These are phyloP conservation scores for Prochilodus magdalenae DNA, from an alignment of 2,113 vertebrate species.

Conservation along the genomic window DNA sequence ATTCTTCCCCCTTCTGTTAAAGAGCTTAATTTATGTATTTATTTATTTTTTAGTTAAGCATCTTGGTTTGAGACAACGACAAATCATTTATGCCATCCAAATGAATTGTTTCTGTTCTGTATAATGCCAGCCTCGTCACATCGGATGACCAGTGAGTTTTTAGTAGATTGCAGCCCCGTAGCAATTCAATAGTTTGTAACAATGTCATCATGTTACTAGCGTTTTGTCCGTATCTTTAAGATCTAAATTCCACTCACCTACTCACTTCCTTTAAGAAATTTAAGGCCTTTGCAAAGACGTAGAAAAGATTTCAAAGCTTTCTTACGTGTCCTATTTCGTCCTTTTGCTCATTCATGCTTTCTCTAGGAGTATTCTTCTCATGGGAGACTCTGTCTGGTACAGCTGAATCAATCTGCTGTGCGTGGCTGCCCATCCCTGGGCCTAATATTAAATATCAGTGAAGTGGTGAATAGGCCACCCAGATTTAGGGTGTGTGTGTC, in stretches of 20 bases:
- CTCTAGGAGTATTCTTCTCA: conserved; percentile 33
- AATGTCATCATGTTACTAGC: too few relatives aligned
- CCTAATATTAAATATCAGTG: conserved; percentile 74
- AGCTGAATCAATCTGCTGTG: conserved; percentile 55
- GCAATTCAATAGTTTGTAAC: too few relatives aligned
- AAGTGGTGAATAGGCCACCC: conserved; percentile 67
- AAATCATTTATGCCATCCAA: too few relatives aligned
- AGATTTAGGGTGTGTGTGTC: conserved; percentile 44
- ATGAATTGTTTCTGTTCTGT: not conserved
- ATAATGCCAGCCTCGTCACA: too few relatives aligned
- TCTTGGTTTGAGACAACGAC: too few relatives aligned
- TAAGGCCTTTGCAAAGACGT: not conserved
- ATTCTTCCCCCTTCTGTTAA: not conserved
- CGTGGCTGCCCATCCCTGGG: conserved; percentile 43
- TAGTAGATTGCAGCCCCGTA: too few relatives aligned
- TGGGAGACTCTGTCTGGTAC: conserved; percentile 34
- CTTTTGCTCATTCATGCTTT: not conserved
- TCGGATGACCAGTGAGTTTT: too few relatives aligned
- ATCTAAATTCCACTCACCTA: too few relatives aligned
- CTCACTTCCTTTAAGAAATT: too few relatives aligned
- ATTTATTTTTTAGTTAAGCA: too few relatives aligned
- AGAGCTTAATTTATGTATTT: too few relatives aligned
- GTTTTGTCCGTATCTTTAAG: too few relatives aligned
- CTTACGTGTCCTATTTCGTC: not conserved
- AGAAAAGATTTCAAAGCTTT: conserved; percentile 1